Evolutionary conservation across 2,113 vertebrate genomes (phyloP).

Genomic region (Amblyornis subalaris): DNA sequence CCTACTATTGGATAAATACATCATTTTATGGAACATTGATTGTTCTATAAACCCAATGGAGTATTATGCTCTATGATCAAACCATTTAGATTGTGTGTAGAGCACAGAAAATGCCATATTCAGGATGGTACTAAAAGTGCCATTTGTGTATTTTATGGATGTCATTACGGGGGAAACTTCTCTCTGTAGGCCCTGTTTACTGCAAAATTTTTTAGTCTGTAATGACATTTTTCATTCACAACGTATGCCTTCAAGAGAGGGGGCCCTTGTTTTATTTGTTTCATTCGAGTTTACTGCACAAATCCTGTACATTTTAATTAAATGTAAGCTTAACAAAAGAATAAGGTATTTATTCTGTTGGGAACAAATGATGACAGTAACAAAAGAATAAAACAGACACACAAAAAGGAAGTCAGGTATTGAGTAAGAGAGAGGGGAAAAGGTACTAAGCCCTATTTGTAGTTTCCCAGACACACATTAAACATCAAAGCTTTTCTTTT

Average conservation of each 20-base stretch:
- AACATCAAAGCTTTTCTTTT: slow-evolving; percentile 61
- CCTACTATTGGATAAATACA: slow-evolving; percentile 88
- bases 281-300: slow-evolving; percentile 82
- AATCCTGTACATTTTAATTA: slow-evolving; percentile 88
- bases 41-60: slow-evolving; percentile 89
- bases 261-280: slow-evolving; percentile 85
- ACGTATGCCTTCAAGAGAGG: slow-evolving; percentile 85
- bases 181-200: slow-evolving; percentile 84
- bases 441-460: slow-evolving; percentile 32
- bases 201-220: slow-evolving; percentile 84
- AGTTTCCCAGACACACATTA: slow-evolving; percentile 26
- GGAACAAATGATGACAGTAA: slow-evolving; percentile 66
- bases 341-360: slow-evolving; percentile 77
- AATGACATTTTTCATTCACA: slow-evolving; percentile 89
- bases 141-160: slow-evolving; percentile 88
- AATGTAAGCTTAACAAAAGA: slow-evolving; percentile 86
- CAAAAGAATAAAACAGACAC: slow-evolving; percentile 43
- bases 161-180: slow-evolving; percentile 85
- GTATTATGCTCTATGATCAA: slow-evolving; percentile 90
- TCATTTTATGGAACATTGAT: slow-evolving; percentile 92
- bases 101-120: slow-evolving; percentile 90
- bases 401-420: slow-evolving; percentile 61
- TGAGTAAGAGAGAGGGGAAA: slow-evolving; percentile 10
- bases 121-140: slow-evolving; percentile 87
- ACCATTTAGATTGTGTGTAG: slow-evolving; percentile 88